A percentile compares a stretch with the other conserved stretches of the same genome.
phyloP scores from a whole-genome alignment of 2,888 invertebrate genomes.

The Ceraclea dissimilis region DNA sequence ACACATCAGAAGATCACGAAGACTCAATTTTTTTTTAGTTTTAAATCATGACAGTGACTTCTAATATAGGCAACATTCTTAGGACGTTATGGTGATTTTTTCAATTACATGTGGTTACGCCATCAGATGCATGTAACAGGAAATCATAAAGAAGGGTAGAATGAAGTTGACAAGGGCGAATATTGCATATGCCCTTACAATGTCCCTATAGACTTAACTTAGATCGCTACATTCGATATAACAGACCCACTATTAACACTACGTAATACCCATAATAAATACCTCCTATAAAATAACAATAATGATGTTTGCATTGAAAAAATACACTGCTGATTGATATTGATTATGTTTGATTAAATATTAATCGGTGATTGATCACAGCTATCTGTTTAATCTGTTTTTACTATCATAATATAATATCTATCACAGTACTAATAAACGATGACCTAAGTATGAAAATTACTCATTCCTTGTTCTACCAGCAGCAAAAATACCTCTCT shows the following conservation, averaged over 20 bases:
- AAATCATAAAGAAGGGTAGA: neutral
- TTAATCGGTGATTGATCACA: constrained; percentile 1
- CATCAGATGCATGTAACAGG: neutral
- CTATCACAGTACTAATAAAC: too few relatives aligned
- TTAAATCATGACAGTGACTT: too few relatives aligned
- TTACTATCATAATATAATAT: too few relatives aligned
- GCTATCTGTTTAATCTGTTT: too few relatives aligned
- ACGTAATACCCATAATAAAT: constrained; percentile 11
- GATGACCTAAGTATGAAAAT: too few relatives aligned
- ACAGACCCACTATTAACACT: constrained; percentile 16
- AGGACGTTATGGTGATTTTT: too few relatives aligned
- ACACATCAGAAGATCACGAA: too few relatives aligned
- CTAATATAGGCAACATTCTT: too few relatives aligned
- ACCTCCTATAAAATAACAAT: neutral
- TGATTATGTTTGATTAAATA: constrained; percentile 12
- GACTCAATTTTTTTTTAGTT: too few relatives aligned
- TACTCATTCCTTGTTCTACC: too few relatives aligned
- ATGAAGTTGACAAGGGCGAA: neutral
- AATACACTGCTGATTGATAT: constrained; percentile 6
- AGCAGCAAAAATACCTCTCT: too few relatives aligned
- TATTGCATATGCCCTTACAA: constrained; percentile 1
- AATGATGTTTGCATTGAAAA: neutral
- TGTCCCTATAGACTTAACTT: constrained; percentile 7
- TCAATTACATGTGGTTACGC: too few relatives aligned
- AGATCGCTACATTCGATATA: constrained; percentile 18